Evolutionary conservation across 2,888 invertebrate species (phyloP), one percentile per base, ranked within the genome.

Genomic region (Dolomedes plantarius): DNA sequence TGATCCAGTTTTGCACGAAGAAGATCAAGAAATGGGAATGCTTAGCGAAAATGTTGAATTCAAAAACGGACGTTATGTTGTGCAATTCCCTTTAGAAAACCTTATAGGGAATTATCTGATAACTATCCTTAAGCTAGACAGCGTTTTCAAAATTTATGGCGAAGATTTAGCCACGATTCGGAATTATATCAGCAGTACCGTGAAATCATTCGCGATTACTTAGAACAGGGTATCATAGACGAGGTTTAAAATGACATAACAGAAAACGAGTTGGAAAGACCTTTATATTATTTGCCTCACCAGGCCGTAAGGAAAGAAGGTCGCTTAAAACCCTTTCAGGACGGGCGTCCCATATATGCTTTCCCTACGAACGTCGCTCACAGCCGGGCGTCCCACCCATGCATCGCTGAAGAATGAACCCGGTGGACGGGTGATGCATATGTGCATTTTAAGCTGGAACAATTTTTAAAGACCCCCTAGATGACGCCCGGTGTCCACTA

Each of bases 231-330:
- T 1, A 74, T 74, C 1, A 13, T 62, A 3, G 56, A 74, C 64
- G 28, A 64, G 64, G 16, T 19, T 16, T 36, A 39, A 23, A 5
- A 0, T 32, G 23, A 39, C 6, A 5, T n/a, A 9, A 6, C 5
- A 19, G 16, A 5, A 9, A 9, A 50, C 50, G 5, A 23, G 23
- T 56, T 2, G 1, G 23, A 62, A 13, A 5, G 23, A 56, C 1
- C 67, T 68, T n/a, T 32, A 1, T 50, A 50, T 36, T 74, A 74
- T 36, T 62, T 74, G 13, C 62, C 32, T 16, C 39, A 74, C 27
- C 27, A 29, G 31, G 65, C 65, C 13, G 9, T 31, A n/a, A 67
- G 31, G 16, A 31, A 67, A 16, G 65, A 65, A 65, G 29, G 29
- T 27, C 3, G 39, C n/a, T n/a, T 13, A 32, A n/a, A n/a, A n/a